phyloP scores from a whole-genome alignment of 2,113 vertebrate genomes.

The Opisthocomus hoazin region DNA sequence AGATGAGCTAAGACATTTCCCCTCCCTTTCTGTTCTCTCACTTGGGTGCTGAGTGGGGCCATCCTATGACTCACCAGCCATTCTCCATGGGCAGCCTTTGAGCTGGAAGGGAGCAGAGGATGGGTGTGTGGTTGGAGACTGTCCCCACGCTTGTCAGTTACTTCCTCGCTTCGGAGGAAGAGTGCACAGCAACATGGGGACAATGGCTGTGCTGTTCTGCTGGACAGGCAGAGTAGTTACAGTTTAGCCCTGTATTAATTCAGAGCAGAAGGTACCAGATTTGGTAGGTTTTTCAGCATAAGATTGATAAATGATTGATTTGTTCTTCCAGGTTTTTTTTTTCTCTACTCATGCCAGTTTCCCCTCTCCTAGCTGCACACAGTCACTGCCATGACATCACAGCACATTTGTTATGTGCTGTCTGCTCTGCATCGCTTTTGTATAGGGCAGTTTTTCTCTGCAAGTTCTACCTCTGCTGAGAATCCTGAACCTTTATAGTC shows the following conservation, averaged over 20 bases:
- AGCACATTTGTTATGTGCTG: background rate
- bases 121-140: background rate
- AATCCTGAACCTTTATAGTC: background rate
- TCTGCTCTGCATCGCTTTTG: background rate
- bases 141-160: background rate
- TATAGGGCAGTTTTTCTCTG: background rate
- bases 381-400: too few species aligned
- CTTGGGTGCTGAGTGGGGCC: background rate
- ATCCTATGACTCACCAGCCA: background rate
- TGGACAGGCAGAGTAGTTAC: background rate
- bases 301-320: background rate
- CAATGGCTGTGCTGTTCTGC: background rate
- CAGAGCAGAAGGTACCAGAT: background rate
- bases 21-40: background rate
- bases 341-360: background rate
- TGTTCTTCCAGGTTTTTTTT: background rate
- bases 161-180: background rate
- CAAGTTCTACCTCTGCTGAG: background rate
- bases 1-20: background rate
- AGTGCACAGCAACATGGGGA: background rate
- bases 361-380: background rate
- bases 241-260: background rate
- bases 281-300: background rate
- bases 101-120: background rate
- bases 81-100: background rate